Evolutionary conservation across 1,140 invertebrate genomes (phyloP).

Genomic region (Platorchestia sp.): DNA sequence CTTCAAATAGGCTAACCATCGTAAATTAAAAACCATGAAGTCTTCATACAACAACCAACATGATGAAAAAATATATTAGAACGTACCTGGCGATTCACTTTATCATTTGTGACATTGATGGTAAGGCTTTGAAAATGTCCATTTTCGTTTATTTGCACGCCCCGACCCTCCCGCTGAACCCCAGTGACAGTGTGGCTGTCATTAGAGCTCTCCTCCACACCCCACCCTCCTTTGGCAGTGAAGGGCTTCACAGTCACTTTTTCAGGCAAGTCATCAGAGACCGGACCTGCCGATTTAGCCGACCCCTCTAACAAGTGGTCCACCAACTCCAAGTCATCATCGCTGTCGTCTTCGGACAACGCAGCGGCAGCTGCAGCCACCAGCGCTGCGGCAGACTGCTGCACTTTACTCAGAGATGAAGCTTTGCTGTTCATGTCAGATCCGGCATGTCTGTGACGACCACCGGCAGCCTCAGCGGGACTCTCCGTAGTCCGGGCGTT

Average conservation of each 20-base stretch:
- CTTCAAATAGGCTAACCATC: neutral
- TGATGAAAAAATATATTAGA: neutral
- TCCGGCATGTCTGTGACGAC: neutral
- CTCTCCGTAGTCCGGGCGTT: neutral
- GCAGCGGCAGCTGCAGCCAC: constrained; percentile 44
- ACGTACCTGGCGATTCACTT: neutral
- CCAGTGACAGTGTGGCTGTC: neutral
- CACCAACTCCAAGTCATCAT: constrained; percentile 59
- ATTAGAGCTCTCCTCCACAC: neutral
- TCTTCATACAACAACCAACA: neutral
- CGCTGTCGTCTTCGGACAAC: constrained; percentile 55
- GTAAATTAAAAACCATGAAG: neutral
- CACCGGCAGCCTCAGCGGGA: neutral
- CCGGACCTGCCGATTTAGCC: neutral
- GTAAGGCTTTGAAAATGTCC: constrained; percentile 16
- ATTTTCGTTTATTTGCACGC: constrained; percentile 1
- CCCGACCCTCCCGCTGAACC: neutral
- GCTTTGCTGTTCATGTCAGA: constrained; percentile 16
- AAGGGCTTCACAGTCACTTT: neutral
- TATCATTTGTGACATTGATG: constrained; percentile 44
- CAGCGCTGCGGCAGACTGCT: neutral
- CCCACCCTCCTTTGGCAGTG: constrained; percentile 2
- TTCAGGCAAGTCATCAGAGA: neutral
- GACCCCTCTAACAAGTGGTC: constrained; percentile 60
- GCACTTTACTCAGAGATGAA: constrained; percentile 33